Evolutionary conservation across 2,113 vertebrate genomes (phyloP).

Genomic region (Oncorhynchus masou): DNA sequence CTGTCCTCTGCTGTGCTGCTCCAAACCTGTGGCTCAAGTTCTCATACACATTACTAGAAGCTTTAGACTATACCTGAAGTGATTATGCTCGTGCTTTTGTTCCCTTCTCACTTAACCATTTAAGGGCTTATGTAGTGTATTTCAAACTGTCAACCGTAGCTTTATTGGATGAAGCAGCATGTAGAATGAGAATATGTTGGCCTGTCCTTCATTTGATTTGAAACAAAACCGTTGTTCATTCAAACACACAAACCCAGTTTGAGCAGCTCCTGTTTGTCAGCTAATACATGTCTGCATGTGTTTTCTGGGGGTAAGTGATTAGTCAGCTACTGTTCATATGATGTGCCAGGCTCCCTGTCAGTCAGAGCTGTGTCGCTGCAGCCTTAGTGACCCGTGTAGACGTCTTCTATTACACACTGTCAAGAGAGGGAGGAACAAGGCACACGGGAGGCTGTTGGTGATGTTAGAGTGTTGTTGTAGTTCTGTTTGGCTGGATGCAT

Average conservation of each 20-base stretch:
- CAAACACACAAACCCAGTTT: too few relatives aligned
- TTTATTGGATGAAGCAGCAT: background rate
- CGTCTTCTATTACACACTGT: conserved; percentile 55
- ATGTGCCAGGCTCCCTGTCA: background rate
- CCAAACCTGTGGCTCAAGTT: too few relatives aligned
- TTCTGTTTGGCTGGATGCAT: conserved; percentile 62
- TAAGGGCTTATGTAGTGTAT: too few relatives aligned
- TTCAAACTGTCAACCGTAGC: too few relatives aligned
- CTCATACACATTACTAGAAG: too few relatives aligned
- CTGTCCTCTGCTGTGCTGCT: background rate
- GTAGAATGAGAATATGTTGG: background rate
- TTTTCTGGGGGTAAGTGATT: background rate
- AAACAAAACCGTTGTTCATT: background rate
- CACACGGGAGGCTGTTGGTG: conserved; percentile 39
- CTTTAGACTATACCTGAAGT: too few relatives aligned
- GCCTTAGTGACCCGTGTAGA: conserved; percentile 16
- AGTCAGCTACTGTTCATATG: background rate
- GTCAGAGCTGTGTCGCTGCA: background rate
- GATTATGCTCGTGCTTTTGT: too few relatives aligned
- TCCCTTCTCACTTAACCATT: too few relatives aligned
- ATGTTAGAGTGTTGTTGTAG: conserved; percentile 61
- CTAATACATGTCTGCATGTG: background rate
- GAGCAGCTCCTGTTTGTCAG: background rate
- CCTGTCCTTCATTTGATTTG: background rate
- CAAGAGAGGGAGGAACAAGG: conserved; percentile 51